Conservation (phyloP, 2,797 vertebrate genomes). For the Tympanoctomys barrerae region DNA sequence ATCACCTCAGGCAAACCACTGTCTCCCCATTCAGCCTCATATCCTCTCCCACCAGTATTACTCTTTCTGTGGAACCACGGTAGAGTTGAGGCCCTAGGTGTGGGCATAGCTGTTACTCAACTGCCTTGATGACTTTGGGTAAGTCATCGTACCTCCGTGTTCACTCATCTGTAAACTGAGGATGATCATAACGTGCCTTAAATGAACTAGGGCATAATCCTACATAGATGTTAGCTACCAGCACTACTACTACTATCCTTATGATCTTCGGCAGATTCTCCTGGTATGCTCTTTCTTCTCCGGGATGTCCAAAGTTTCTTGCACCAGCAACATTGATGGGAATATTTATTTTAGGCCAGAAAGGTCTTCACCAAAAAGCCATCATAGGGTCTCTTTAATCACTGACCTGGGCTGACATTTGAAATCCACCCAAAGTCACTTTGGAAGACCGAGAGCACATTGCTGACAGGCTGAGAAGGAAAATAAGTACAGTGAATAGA, state of each 20-base stretch:
- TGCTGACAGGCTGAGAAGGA: neutral
- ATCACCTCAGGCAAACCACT: neutral
- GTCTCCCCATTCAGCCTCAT: neutral
- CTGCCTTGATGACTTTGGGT: neutral
- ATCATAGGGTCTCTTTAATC: neutral
- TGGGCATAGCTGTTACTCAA: neutral
- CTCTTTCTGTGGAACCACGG: neutral
- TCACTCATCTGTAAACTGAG: neutral
- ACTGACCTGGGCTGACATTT: slow-evolving; percentile 10
- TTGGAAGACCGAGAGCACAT: neutral
- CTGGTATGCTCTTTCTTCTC: neutral
- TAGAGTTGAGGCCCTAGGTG: neutral
- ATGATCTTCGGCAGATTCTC: neutral
- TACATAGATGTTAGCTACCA: neutral
- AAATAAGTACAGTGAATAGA: neutral
- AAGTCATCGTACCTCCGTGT: neutral
- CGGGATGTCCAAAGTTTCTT: neutral
- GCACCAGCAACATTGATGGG: neutral
- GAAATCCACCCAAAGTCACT: neutral
- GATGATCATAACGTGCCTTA: neutral
- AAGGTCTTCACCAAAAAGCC: neutral
- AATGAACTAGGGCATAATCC: neutral
- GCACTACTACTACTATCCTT: neutral
- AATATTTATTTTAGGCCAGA: neutral
- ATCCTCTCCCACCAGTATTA: neutral